Conservation (phyloP, 2,797 vertebrate genomes). For the Furcifer pardalis region DNA sequence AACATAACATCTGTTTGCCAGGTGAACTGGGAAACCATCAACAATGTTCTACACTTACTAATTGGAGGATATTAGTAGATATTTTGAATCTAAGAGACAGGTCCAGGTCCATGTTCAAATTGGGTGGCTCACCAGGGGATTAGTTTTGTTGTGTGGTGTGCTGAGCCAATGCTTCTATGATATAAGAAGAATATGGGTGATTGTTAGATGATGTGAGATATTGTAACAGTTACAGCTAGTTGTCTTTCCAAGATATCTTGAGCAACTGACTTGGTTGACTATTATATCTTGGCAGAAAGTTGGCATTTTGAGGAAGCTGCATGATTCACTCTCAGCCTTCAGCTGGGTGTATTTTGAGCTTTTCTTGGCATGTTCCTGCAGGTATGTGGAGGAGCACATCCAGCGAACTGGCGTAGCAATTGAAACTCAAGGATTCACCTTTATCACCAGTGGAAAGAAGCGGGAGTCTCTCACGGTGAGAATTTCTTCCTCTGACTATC, state of each 20-base stretch:
- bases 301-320: neutral
- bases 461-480: slow-evolving; percentile 87
- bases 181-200: neutral
- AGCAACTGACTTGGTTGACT: neutral
- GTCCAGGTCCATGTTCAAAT: no score
- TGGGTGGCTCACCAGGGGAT: no score
- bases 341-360: neutral
- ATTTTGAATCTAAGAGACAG: no score
- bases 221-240: neutral
- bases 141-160: no score
- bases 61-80: no score
- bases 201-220: neutral
- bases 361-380: slow-evolving; percentile 46
- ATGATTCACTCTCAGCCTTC: neutral
- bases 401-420: slow-evolving; percentile 88
- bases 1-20: no score
- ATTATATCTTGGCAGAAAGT: neutral
- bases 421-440: slow-evolving; percentile 87
- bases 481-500: neutral
- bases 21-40: no score
- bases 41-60: no score
- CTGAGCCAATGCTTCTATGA: neutral
- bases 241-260: neutral
- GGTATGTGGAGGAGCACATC: slow-evolving; percentile 89
- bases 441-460: slow-evolving; percentile 87